Percentiles rank a stretch among this genome's conserved stretches.
Conservation (phyloP, 1,140 invertebrate species). For the Alviniconcha marisindica region DNA sequence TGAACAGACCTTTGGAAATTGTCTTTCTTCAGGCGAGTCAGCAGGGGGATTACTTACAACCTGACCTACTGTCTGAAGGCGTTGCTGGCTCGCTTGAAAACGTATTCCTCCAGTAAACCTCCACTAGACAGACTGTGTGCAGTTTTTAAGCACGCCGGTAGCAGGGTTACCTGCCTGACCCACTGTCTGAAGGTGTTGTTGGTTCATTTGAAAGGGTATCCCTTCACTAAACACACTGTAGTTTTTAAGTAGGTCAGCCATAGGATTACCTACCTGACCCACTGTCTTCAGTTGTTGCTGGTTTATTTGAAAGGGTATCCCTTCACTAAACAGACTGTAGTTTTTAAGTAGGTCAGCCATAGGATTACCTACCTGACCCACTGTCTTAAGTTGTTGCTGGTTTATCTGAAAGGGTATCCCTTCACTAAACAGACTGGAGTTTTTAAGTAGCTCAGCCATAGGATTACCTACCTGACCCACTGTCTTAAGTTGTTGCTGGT, state of each 20-base stretch:
- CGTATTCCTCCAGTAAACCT: slow-evolving; percentile 88
- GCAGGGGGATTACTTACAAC: slow-evolving; percentile 68
- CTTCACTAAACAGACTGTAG: too few species aligned
- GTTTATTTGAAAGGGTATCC: too few species aligned
- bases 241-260: too few species aligned
- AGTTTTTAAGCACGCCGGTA: too few species aligned
- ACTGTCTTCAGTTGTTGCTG: too few species aligned
- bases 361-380: too few species aligned
- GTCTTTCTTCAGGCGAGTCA: background rate
- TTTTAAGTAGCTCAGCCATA: too few species aligned
- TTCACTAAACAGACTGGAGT: too few species aligned
- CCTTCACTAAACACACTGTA: slow-evolving; percentile 80
- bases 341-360: too few species aligned
- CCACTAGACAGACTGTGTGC: slow-evolving; percentile 73
- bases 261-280: too few species aligned
- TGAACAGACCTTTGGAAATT: background rate
- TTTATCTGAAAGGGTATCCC: too few species aligned
- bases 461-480: slow-evolving; percentile 87
- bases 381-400: too few species aligned
- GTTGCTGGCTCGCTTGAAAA: slow-evolving; percentile 96
- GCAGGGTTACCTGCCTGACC: slow-evolving; percentile 85
- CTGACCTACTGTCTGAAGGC: slow-evolving; percentile 99
- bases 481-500: slow-evolving; percentile 98
- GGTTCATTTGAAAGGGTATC: slow-evolving; percentile 96
- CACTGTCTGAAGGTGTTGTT: slow-evolving; percentile 98